Conservation (phyloP, 30 jellyfish, hydroid and myxozoan genomes). For the Turritopsis dohrnii region DNA sequence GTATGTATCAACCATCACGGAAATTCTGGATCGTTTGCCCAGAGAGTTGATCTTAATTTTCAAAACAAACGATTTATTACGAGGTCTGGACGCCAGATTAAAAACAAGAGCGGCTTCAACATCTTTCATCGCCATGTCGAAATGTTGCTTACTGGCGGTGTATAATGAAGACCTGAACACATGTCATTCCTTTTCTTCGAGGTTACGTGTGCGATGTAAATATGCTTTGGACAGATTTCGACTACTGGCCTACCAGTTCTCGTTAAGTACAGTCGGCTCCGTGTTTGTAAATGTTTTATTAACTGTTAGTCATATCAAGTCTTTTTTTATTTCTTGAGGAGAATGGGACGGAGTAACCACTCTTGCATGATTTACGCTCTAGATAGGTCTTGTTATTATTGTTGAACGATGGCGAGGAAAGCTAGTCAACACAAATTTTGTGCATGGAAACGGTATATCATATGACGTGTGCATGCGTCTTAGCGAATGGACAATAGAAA, state of each 20-base stretch:
- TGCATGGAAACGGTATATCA: too few relatives aligned
- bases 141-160: slow-evolving; percentile 80
- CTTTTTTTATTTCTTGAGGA: background rate
- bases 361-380: too few relatives aligned
- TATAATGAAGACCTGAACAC: slow-evolving; percentile 35
- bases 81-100: slow-evolving; percentile 75
- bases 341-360: too few relatives aligned
- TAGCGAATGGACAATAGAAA: too few relatives aligned
- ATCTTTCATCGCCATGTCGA: slow-evolving; percentile 69
- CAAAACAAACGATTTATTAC: slow-evolving; percentile 81
- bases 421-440: too few relatives aligned
- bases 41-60: slow-evolving; percentile 79
- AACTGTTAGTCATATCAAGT: background rate
- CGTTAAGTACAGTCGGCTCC: background rate
- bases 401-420: too few relatives aligned
- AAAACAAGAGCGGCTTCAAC: slow-evolving; percentile 42
- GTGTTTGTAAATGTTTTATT: background rate
- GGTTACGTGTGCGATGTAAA: background rate
- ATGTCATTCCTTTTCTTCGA: background rate
- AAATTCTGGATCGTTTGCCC: slow-evolving; percentile 68
- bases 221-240: background rate
- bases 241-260: background rate
- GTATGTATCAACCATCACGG: slow-evolving; percentile 75
- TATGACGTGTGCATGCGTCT: too few relatives aligned
- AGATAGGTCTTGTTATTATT: too few relatives aligned